Evolutionary conservation across 2,797 vertebrate species (phyloP), one percentile per base, ranked within the genome.

Genomic region (Pseudochaenichthys georgianus): DNA sequence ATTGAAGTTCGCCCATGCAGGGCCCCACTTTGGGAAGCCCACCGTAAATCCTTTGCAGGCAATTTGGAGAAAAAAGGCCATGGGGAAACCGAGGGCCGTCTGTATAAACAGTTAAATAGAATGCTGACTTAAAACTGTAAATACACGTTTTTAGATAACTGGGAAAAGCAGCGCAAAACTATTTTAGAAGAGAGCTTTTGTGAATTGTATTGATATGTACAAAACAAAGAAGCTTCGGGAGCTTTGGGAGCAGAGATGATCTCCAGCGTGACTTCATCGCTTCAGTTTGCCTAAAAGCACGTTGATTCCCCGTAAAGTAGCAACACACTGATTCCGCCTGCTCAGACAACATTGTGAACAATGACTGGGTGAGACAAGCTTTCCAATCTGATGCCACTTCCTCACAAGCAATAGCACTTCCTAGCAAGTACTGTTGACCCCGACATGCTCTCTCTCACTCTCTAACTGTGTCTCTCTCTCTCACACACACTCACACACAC

Each of bases 391-490:
- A 70, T 67, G 77, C 31, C 76, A 42, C 63, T 58, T 79, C 46
- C 50, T 67, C 73, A 70, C 47, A 69, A 83, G 73, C 58, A 69
- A 34, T 41, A 59, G 63, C 65, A 78, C 69, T 84, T 76, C 67
- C 60, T 60, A n/a, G 21, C 47, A 41, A 15, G 16, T 63, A 46
- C 50, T 55, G 75, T 78, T 61, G 8, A 47, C 53, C 46, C 46
- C 48, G 59, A 87, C 85, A 84, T 64, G 71, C 46, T 58, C 63
- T 81, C 74, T 78, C 61, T 63, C 67, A n/a, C 69, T 66, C 52
- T 64, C 70, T 42, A 6, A 50, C 65, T 61, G 47, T 52, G 54
- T 68, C 8, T 45, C 57, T 15, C 58, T n/a, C 63, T 19, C 70
- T 1, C 34, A 34, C 34, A 38, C 8, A 38, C 34, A n/a, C 51